These are phyloP conservation scores for Nomada fucata DNA, from an alignment of 2,888 invertebrate genomes.

Conservation along the genomic window DNA sequence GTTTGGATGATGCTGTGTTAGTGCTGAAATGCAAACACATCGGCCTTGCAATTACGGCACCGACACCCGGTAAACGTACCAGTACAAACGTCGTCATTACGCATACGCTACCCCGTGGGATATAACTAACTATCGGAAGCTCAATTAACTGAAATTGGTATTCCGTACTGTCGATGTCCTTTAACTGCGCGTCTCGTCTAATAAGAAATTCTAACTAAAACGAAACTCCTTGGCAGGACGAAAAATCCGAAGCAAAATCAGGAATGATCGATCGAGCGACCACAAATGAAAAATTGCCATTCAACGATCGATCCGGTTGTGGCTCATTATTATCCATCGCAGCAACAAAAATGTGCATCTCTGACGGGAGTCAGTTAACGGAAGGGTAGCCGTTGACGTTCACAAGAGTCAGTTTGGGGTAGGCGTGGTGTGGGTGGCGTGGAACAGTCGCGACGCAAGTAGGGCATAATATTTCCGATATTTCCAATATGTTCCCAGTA, in stretches of 20 bases:
- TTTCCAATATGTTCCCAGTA: conserved; percentile 67
- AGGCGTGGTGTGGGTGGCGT: conserved; percentile 39
- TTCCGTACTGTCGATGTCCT: not conserved
- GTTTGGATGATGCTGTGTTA: conserved; percentile 4
- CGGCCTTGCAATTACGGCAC: conserved; percentile 24
- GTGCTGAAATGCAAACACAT: conserved; percentile 31
- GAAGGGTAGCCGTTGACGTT: conserved; percentile 55
- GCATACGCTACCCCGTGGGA: not conserved
- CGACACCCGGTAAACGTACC: conserved; percentile 13
- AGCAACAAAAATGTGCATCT: conserved; percentile 44
- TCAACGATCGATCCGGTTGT: conserved; percentile 24
- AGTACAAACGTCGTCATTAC: conserved; percentile 9
- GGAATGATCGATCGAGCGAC: not conserved
- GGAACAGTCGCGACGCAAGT: conserved; percentile 60
- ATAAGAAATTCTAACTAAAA: not conserved
- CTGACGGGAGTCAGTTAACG: conserved; percentile 37
- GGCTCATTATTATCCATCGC: conserved; percentile 33
- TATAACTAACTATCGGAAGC: not conserved
- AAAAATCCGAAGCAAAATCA: not conserved
- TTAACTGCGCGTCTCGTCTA: not conserved
- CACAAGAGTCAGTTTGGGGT: conserved; percentile 30
- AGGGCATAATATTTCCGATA: conserved; percentile 79
- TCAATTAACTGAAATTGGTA: conserved; percentile 22
- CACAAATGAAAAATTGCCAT: not conserved
- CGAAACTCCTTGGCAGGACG: not conserved